These are phyloP conservation scores for Vicugna pacos DNA, from an alignment of 2,113 vertebrate genomes.

Conservation along the genomic window DNA sequence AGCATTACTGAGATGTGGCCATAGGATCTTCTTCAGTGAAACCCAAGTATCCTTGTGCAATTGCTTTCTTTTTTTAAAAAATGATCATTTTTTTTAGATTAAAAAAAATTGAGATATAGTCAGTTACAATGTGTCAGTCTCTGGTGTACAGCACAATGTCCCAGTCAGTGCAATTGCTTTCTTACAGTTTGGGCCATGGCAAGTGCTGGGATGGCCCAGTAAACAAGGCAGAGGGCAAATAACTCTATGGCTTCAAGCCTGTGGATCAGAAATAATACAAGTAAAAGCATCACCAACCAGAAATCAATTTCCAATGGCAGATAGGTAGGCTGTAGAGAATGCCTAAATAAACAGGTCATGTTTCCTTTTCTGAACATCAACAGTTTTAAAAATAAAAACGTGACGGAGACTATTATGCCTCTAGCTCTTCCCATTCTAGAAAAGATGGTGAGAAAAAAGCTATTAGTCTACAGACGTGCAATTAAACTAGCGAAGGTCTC, in stretches of 20 bases:
- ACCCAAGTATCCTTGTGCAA: neutral
- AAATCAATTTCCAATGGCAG: slow-evolving; percentile 7
- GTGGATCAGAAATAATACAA: slow-evolving; percentile 27
- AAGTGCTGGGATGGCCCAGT: neutral
- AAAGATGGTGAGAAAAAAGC: neutral
- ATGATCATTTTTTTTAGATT: too few relatives aligned
- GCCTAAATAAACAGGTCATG: slow-evolving; percentile 24
- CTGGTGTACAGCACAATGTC: too few relatives aligned
- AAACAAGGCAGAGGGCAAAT: neutral
- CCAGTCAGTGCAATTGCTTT: neutral
- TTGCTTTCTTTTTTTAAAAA: too few relatives aligned
- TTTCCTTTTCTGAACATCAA: slow-evolving; percentile 42
- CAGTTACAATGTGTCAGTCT: too few relatives aligned
- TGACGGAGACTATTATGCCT: neutral
- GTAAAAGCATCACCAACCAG: neutral
- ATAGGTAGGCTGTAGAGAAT: neutral
- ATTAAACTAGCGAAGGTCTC: slow-evolving; percentile 18
- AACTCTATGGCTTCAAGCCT: neutral
- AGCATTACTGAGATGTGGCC: neutral
- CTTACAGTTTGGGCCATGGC: neutral
- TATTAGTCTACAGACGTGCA: neutral
- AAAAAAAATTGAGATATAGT: too few relatives aligned
- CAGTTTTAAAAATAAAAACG: slow-evolving; percentile 2
- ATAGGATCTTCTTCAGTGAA: neutral
- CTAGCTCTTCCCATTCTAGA: neutral